A percentile compares a stretch with the other conserved stretches of the same genome.
These are phyloP conservation scores for Lordiphosa clarofinis DNA, from an alignment of 1,140 invertebrate genomes.

Conservation along the genomic window DNA sequence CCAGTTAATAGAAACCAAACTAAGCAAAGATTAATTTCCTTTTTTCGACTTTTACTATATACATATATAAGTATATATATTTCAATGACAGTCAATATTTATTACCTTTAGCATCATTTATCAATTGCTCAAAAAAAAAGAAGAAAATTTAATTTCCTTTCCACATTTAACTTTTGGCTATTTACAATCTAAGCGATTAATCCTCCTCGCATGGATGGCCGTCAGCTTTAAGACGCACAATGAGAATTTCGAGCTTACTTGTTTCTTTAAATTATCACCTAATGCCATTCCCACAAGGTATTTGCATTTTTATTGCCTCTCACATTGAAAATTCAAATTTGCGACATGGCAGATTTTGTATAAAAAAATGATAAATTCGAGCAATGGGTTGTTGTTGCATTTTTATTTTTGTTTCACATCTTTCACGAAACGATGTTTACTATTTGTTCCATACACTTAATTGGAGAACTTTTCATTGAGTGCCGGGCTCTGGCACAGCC, in stretches of 20 bases:
- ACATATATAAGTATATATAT: slow-evolving; percentile 5
- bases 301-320: slow-evolving; percentile 15
- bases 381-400: neutral
- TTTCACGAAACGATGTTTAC: no score
- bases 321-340: slow-evolving; percentile 15
- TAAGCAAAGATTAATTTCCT: slow-evolving; percentile 6
- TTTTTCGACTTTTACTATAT: neutral
- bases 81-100: slow-evolving; percentile 13
- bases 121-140: slow-evolving; percentile 10
- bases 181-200: slow-evolving; percentile 4
- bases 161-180: slow-evolving; percentile 4
- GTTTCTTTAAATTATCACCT: slow-evolving; percentile 6
- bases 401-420: no score
- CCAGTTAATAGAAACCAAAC: no score
- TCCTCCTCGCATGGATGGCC: neutral
- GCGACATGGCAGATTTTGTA: slow-evolving; percentile 11
- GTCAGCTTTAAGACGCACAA: no score
- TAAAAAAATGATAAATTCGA: slow-evolving; percentile 9
- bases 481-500: slow-evolving; percentile 3
- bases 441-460: no score
- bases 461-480: neutral
- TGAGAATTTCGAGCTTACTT: no score
- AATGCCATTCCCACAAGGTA: slow-evolving; percentile 4
- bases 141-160: slow-evolving; percentile 13
- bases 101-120: slow-evolving; percentile 11